Evolutionary conservation across 2,888 invertebrate genomes (phyloP).

Genomic region (Rhabditoides inermis): DNA sequence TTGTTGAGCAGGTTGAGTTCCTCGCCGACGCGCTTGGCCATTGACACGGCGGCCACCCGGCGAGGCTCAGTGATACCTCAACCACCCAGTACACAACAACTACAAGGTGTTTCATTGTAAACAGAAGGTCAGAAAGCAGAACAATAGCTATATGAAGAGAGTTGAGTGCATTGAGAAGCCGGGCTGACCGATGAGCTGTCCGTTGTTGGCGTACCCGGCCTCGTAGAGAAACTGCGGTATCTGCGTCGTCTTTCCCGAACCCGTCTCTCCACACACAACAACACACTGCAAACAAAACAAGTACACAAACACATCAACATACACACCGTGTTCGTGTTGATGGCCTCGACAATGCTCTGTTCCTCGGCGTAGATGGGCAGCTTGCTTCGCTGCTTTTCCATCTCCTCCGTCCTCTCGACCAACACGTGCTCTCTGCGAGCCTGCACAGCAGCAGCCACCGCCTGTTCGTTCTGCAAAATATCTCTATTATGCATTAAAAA

Average conservation of each 20-base stretch:
- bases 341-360: constrained; percentile 78
- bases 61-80: constrained; percentile 73
- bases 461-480: too few relatives aligned
- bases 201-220: constrained; percentile 90
- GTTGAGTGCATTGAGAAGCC: background rate
- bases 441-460: constrained; percentile 11
- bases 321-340: constrained; percentile 71
- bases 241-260: constrained; percentile 95
- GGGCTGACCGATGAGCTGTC: too few relatives aligned
- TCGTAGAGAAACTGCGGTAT: constrained; percentile 96
- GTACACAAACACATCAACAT: constrained; percentile 61
- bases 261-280: constrained; percentile 78
- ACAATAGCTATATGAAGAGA: background rate
- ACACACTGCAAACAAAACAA: constrained; percentile 63
- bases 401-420: constrained; percentile 16
- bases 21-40: constrained; percentile 80
- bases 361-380: constrained; percentile 76
- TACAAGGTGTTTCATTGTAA: background rate
- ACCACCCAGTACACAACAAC: background rate
- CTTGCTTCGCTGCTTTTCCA: constrained; percentile 17
- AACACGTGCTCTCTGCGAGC: constrained; percentile 15
- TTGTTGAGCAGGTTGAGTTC: constrained; percentile 74
- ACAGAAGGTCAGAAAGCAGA: background rate
- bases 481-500: too few relatives aligned
- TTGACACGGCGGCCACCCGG: constrained; percentile 92